These are phyloP conservation scores for Sylvia atricapilla DNA, from an alignment of 2,113 vertebrate species.

Conservation along the genomic window DNA sequence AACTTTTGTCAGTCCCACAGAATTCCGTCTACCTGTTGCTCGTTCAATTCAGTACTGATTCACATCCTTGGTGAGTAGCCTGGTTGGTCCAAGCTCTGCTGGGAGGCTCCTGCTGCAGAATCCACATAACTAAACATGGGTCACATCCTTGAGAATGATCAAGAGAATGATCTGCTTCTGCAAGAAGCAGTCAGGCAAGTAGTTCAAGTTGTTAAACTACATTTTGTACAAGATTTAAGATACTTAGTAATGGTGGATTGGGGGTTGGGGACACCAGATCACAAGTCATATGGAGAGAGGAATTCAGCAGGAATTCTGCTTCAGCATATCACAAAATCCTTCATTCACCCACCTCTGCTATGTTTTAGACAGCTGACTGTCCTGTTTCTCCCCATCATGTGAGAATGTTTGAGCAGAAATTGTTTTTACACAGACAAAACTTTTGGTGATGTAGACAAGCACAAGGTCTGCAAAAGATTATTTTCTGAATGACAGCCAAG, in stretches of 20 bases:
- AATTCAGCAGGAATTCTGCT: neutral
- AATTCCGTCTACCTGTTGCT: neutral
- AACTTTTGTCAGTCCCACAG: neutral
- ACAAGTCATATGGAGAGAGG: neutral
- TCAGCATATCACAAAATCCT: neutral
- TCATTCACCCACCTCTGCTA: neutral
- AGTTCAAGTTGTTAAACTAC: neutral
- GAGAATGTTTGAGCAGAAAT: neutral
- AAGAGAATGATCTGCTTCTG: neutral
- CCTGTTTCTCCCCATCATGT: neutral
- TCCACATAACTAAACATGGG: neutral
- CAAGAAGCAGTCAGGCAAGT: neutral
- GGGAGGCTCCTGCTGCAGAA: neutral
- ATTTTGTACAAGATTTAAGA: neutral
- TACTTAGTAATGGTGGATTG: neutral
- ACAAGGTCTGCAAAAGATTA: neutral
- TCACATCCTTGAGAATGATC: neutral
- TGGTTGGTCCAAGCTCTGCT: neutral
- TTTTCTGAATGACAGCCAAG: neutral
- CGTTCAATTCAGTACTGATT: neutral
- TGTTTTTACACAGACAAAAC: neutral
- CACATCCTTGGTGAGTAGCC: neutral
- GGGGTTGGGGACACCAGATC: neutral
- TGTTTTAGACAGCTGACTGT: neutral
- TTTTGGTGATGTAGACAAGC: neutral